A percentile compares a stretch with the other conserved stretches of the same genome.
phyloP scores from a whole-genome alignment of 2,113 vertebrate species.

The Typhlomys cinereus region DNA sequence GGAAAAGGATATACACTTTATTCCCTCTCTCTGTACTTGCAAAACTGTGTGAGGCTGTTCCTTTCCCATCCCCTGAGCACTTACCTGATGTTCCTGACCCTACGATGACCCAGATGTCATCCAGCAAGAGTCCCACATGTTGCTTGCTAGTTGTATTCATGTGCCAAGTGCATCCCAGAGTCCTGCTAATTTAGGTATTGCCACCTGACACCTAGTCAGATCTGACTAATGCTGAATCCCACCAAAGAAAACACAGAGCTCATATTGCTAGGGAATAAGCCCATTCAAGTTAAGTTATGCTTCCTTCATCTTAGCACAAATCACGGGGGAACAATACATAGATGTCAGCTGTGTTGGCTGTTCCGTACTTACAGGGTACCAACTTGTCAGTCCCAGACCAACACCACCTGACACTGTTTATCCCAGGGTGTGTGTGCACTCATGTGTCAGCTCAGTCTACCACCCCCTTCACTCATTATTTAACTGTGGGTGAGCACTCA shows the following conservation, averaged over 20 bases:
- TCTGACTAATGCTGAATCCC: not conserved
- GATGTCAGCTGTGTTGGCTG: not conserved
- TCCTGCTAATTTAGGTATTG: not conserved
- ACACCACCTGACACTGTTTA: no score
- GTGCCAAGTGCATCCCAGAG: not conserved
- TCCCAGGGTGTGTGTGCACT: not conserved
- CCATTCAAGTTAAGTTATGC: not conserved
- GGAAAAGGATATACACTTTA: not conserved
- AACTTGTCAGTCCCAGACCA: no score
- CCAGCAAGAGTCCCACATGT: not conserved
- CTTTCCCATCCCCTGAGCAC: not conserved
- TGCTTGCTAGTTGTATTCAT: not conserved
- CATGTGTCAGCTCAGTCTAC: not conserved
- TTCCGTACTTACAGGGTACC: rapidly evolving
- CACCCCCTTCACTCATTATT: no score
- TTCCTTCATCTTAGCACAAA: not conserved
- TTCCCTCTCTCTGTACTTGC: not conserved
- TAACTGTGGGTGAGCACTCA: no score
- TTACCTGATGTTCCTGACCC: not conserved
- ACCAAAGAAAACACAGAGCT: not conserved
- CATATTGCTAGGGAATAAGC: not conserved
- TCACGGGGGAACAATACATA: not conserved
- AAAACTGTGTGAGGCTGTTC: rapidly evolving
- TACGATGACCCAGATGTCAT: not conserved
- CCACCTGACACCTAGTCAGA: not conserved